A percentile compares a stretch with the other conserved stretches of the same genome.
Evolutionary conservation across 92 coral and sea anemone genomes (phyloP).

Genomic region (Zoanthus sansibaricus): DNA sequence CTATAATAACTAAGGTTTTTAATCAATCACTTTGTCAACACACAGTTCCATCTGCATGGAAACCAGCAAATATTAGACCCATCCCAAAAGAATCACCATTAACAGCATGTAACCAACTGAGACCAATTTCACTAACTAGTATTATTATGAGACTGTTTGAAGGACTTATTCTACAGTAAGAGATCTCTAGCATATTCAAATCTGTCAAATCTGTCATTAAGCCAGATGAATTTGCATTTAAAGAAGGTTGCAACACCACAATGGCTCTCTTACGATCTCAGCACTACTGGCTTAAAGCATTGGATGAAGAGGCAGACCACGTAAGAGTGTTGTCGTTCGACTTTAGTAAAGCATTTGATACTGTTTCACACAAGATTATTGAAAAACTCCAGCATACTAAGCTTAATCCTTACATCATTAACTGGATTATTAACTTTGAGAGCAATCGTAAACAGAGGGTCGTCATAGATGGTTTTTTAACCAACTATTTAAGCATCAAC

Average conservation of each 20-base stretch:
- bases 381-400: constrained; percentile 38
- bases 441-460: constrained; percentile 48
- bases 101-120: neutral
- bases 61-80: neutral
- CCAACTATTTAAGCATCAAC: constrained; percentile 46
- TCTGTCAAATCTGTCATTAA: neutral
- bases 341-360: constrained; percentile 55
- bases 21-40: neutral
- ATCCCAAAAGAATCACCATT: neutral
- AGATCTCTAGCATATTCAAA: constrained; percentile 7
- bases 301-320: constrained; percentile 50
- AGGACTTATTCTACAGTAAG: neutral
- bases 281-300: constrained; percentile 47
- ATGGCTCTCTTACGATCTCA: constrained; percentile 40
- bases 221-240: constrained; percentile 32
- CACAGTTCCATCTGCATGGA: neutral
- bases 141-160: neutral
- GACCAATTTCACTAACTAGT: neutral
- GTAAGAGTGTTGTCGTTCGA: constrained; percentile 51
- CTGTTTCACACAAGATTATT: constrained; percentile 41
- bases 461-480: constrained; percentile 42
- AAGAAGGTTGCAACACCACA: constrained; percentile 49
- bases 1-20: constrained; percentile 1
- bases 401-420: constrained; percentile 49
- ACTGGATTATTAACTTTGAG: constrained; percentile 46